These are phyloP conservation scores for Poeciliopsis presidionis DNA, from an alignment of 2,797 vertebrate species.

Conservation along the genomic window DNA sequence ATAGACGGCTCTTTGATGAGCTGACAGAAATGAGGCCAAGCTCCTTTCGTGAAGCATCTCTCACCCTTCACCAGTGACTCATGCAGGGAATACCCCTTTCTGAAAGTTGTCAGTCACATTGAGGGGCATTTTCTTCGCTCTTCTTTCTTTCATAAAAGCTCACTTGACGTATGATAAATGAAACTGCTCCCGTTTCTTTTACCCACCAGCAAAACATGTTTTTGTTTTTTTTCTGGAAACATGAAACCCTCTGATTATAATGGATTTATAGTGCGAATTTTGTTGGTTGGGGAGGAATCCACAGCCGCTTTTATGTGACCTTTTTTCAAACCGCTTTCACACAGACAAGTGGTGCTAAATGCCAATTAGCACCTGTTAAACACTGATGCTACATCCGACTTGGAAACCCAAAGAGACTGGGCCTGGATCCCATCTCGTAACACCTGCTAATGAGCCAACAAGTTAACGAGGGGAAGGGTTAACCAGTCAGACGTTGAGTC, in stretches of 20 bases:
- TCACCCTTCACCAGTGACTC: constrained; percentile 28
- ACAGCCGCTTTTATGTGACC: constrained; percentile 20
- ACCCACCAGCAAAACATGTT: constrained; percentile 41
- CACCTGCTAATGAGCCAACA: constrained; percentile 81
- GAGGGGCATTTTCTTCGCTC: constrained; percentile 40
- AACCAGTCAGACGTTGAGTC: constrained; percentile 40
- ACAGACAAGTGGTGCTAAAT: constrained; percentile 51
- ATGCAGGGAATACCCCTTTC: constrained; percentile 35
- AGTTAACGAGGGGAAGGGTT: constrained; percentile 53
- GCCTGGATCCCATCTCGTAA: constrained; percentile 68
- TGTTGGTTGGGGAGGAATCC: constrained; percentile 38
- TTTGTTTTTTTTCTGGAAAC: constrained; percentile 32
- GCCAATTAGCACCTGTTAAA: constrained; percentile 80
- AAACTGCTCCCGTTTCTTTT: constrained; percentile 48
- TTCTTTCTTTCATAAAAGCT: constrained; percentile 41
- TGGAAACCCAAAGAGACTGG: constrained; percentile 35
- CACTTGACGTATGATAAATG: constrained; percentile 53
- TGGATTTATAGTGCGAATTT: constrained; percentile 62
- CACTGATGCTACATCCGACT: constrained; percentile 61
- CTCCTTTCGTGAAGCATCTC: constrained; percentile 32
- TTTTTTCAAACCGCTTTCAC: constrained; percentile 62
- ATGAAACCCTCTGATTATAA: constrained; percentile 62
- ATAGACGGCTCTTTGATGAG: constrained; percentile 50
- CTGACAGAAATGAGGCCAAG: constrained; percentile 38
- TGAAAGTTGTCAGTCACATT: constrained; percentile 56